Conservation (phyloP, 2,113 vertebrate species). For the Ptyas mucosa region DNA sequence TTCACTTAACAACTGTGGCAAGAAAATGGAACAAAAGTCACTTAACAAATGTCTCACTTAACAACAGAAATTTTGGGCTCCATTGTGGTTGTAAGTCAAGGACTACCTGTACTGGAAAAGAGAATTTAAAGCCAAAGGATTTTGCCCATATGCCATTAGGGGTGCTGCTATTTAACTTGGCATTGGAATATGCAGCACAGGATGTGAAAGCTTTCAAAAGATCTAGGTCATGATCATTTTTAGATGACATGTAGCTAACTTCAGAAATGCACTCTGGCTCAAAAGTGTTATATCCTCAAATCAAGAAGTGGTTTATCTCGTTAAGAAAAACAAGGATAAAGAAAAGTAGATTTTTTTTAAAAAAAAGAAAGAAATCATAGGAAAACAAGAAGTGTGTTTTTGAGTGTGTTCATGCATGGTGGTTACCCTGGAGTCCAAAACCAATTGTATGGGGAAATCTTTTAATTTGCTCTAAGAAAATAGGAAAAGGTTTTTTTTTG, state of each 20-base stretch:
- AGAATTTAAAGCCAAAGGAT: neutral
- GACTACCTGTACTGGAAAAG: neutral
- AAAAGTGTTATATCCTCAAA: neutral
- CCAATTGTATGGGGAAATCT: neutral
- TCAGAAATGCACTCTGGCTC: neutral
- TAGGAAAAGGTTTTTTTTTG: neutral
- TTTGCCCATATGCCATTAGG: neutral
- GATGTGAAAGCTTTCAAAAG: neutral
- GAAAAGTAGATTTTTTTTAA: neutral
- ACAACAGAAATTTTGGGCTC: neutral
- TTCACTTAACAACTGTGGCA: neutral
- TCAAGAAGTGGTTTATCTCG: neutral
- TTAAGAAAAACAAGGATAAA: neutral
- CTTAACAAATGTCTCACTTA: neutral
- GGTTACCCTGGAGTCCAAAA: neutral
- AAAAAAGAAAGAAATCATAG: neutral
- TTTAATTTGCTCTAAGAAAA: neutral
- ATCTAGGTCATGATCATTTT: neutral
- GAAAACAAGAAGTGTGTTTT: neutral
- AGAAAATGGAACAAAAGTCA: neutral
- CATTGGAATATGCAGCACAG: neutral
- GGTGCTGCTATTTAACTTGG: neutral
- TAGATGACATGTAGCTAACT: neutral
- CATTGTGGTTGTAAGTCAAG: neutral
- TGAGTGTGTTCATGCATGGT: neutral